Percentiles rank a stretch among this genome's conserved stretches.
These are phyloP conservation scores for Tenthredo livida DNA, from an alignment of 2,888 invertebrate species.

Conservation along the genomic window DNA sequence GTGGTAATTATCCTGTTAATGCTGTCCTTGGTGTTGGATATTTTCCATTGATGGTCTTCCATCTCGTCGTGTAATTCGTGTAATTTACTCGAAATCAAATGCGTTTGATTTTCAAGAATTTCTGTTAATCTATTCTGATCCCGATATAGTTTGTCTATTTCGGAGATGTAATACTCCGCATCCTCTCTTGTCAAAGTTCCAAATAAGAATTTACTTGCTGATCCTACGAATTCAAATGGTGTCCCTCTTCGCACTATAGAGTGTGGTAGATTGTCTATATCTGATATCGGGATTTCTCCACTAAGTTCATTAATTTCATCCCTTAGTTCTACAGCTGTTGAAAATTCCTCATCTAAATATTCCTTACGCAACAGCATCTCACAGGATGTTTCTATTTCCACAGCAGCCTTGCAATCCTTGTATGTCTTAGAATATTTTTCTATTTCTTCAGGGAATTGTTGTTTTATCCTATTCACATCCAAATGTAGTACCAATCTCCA, in stretches of 20 bases:
- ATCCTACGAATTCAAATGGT: neutral
- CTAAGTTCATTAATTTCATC: neutral
- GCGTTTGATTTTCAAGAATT: neutral
- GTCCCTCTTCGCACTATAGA: neutral
- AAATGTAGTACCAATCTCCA: neutral
- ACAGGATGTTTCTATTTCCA: no score
- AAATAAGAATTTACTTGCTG: neutral
- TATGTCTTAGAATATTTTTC: neutral
- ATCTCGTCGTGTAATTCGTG: neutral
- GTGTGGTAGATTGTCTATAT: neutral
- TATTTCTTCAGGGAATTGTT: neutral
- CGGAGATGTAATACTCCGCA: neutral
- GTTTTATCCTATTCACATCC: neutral
- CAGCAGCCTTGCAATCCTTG: neutral
- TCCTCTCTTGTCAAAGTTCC: neutral
- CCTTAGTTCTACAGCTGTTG: neutral
- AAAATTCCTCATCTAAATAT: neutral
- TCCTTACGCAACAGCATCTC: no score
- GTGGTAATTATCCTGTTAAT: neutral
- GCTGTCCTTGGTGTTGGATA: neutral
- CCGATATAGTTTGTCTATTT: neutral
- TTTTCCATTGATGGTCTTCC: neutral
- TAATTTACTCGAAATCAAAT: neutral
- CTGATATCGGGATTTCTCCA: neutral
- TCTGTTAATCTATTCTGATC: neutral